Percentiles rank a stretch among this genome's conserved stretches.
Evolutionary conservation across 2,888 invertebrate species (phyloP).

Genomic region (Macaria liturata): DNA sequence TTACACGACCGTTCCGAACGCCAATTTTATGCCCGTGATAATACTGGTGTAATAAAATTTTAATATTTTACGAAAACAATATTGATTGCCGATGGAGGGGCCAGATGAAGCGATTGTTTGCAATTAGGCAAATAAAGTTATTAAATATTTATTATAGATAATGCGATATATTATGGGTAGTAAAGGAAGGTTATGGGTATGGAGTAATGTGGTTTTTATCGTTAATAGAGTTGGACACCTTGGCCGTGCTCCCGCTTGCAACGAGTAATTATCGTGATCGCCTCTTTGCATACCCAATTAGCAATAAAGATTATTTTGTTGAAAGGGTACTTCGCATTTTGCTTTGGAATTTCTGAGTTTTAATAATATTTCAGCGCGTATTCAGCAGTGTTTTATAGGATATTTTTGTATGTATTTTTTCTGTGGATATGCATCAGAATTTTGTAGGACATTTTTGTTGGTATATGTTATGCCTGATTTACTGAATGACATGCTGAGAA

Average conservation of each 20-base stretch:
- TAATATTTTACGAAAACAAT: constrained; percentile 56
- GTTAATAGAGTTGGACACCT: constrained; percentile 12
- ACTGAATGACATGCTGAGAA: no score
- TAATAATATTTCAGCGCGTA: no score
- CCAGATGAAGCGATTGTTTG: constrained; percentile 27
- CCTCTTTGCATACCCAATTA: constrained; percentile 1
- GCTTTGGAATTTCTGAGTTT: no score
- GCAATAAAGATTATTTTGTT: background rate
- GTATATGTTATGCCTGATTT: no score
- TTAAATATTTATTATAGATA: constrained; percentile 21
- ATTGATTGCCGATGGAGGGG: constrained; percentile 43
- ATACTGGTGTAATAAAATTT: constrained; percentile 54
- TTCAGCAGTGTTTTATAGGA: no score
- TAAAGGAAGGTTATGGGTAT: constrained; percentile 12
- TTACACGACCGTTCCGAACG: constrained; percentile 46
- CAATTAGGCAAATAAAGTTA: constrained; percentile 28
- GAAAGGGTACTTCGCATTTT: background rate
- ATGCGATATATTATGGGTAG: constrained; percentile 14
- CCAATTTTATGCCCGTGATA: constrained; percentile 52
- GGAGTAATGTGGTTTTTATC: constrained; percentile 10
- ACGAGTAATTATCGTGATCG: constrained; percentile 4
- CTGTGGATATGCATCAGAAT: no score
- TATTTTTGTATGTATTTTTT: no score
- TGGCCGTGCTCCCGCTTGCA: constrained; percentile 2
- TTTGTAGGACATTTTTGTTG: no score